Evolutionary conservation across 2,888 invertebrate genomes (phyloP).

Genomic region (Hymenopus coronatus): DNA sequence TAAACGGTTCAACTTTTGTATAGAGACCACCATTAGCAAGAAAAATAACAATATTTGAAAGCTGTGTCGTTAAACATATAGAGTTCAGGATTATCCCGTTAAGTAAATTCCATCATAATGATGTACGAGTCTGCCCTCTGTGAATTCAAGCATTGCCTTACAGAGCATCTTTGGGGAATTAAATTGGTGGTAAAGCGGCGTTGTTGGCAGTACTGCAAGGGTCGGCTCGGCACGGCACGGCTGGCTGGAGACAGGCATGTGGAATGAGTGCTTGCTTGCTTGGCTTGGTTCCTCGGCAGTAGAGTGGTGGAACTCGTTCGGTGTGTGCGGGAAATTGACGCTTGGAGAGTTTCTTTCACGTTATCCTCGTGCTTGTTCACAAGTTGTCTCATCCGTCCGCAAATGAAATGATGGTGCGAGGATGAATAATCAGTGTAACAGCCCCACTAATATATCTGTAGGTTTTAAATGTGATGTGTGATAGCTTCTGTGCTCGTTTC

Average conservation of each 20-base stretch:
- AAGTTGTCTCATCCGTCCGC: neutral
- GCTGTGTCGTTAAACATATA: too few relatives aligned
- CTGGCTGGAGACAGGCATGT: neutral
- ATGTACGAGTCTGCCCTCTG: neutral
- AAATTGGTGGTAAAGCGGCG: neutral
- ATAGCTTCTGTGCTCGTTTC: neutral
- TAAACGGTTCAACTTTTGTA: too few relatives aligned
- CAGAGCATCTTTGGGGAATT: neutral
- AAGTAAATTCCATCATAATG: too few relatives aligned
- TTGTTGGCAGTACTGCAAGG: neutral
- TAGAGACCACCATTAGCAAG: too few relatives aligned
- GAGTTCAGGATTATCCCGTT: too few relatives aligned
- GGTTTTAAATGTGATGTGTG: neutral
- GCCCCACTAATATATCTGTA: neutral
- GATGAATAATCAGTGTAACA: neutral
- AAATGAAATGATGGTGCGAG: neutral
- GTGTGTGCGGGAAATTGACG: neutral
- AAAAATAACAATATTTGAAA: too few relatives aligned
- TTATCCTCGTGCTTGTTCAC: neutral
- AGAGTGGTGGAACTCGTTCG: neutral
- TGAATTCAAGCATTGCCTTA: neutral
- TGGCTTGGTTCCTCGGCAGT: neutral
- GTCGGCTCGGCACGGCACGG: neutral
- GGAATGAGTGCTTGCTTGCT: neutral
- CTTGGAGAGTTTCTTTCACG: neutral